A percentile compares a stretch with the other conserved stretches of the same genome.
Conservation (phyloP, 2,797 vertebrate genomes). For the Buphagus erythrorhynchus region DNA sequence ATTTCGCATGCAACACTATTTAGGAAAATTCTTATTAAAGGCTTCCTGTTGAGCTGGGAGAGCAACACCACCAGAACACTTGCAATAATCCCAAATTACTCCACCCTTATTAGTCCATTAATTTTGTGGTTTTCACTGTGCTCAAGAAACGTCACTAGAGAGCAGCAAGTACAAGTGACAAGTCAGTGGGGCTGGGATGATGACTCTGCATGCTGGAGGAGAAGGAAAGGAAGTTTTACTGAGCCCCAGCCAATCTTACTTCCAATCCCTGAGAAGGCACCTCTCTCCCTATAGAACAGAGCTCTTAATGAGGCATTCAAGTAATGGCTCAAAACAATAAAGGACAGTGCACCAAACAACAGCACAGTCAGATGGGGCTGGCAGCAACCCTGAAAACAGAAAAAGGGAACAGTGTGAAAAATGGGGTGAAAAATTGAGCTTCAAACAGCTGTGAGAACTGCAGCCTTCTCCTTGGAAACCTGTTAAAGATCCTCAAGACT, state of each 20-base stretch:
- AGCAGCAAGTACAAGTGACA: background rate
- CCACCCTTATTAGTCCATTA: slow-evolving; percentile 28
- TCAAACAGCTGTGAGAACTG: background rate
- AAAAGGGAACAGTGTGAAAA: background rate
- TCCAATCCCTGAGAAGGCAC: background rate
- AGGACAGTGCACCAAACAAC: background rate
- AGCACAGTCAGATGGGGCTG: background rate
- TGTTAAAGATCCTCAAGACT: background rate
- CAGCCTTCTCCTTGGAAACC: background rate
- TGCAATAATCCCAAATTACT: slow-evolving; percentile 54
- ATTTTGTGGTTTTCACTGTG: slow-evolving; percentile 46
- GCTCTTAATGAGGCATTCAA: background rate
- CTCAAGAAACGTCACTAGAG: slow-evolving; percentile 32
- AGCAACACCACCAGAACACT: slow-evolving; percentile 53
- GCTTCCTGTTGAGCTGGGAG: slow-evolving; percentile 65
- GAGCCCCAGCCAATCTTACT: background rate
- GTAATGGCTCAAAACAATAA: background rate
- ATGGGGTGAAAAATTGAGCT: background rate
- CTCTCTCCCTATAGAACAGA: background rate
- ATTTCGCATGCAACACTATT: slow-evolving; percentile 46
- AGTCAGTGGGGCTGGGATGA: background rate
- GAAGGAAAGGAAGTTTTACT: background rate
- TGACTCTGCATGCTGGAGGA: slow-evolving; percentile 33
- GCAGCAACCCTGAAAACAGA: background rate
- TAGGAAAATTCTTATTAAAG: slow-evolving; percentile 74